Evolutionary conservation across 2,888 invertebrate species (phyloP).

Genomic region (Copidosoma aretas): DNA sequence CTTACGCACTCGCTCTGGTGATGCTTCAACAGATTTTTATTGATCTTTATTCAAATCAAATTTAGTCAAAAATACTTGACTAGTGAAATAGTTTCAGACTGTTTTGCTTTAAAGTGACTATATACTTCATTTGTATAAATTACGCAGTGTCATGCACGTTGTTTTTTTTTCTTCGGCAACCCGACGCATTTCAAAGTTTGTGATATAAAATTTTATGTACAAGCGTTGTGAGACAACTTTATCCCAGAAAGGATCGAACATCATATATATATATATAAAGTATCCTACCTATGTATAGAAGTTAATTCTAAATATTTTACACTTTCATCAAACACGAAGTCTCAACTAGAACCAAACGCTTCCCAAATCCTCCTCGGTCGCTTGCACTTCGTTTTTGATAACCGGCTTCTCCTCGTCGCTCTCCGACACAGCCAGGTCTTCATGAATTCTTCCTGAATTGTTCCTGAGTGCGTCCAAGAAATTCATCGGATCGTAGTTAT

Average conservation of each 20-base stretch:
- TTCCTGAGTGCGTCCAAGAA: constrained; percentile 65
- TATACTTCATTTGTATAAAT: too few species aligned
- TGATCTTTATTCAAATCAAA: background rate
- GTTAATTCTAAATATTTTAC: constrained; percentile 22
- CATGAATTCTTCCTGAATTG: constrained; percentile 68
- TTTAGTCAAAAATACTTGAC: too few species aligned
- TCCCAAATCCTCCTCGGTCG: constrained; percentile 36
- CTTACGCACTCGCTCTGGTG: too few species aligned
- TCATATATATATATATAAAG: constrained; percentile 21
- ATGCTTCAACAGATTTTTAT: background rate
- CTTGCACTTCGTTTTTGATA: constrained; percentile 21
- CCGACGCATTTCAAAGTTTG: constrained; percentile 3
- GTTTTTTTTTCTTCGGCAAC: constrained; percentile 2
- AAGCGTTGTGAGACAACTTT: constrained; percentile 25
- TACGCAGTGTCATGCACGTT: background rate
- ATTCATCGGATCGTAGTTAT: constrained; percentile 87
- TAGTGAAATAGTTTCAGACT: background rate
- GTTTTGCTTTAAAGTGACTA: too few species aligned
- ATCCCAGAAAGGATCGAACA: constrained; percentile 16
- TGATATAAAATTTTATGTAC: constrained; percentile 36
- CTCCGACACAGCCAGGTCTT: constrained; percentile 79
- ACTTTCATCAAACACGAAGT: constrained; percentile 24
- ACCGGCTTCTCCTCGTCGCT: constrained; percentile 71
- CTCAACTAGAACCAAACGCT: constrained; percentile 35
- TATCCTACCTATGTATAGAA: constrained; percentile 9